Evolutionary conservation across 2,113 vertebrate genomes (phyloP), one percentile per base, ranked within the genome.

Genomic region (Xiphophorus couchianus): DNA sequence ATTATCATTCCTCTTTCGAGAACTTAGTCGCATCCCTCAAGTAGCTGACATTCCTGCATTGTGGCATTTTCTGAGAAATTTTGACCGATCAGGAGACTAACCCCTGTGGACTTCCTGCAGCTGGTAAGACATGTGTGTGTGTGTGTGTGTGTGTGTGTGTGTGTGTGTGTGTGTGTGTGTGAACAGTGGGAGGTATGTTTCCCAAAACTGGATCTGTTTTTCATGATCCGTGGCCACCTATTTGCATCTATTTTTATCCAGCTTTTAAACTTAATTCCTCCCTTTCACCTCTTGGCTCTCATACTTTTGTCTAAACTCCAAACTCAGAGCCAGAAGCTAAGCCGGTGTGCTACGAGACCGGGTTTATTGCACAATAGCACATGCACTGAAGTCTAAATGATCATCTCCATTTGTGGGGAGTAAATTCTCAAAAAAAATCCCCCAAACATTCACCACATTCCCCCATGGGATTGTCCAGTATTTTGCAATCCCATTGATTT

Each of bases 251-350:
- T 87, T 69, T 69, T 72, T 61, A 62, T 71, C 58, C 68, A 42
- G 54, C 60, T 60, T 73, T 75, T 76, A n/a, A 64, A 71, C 29
- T 58, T 79, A 77, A 73, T 86, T 88, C 67, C 61, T 69, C 71
- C 73, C 62, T 37, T 39, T 69, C 69, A 78, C 79, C 77, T 90
- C 60, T 84, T 75, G 67, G 76, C 71, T 61, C 39, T 66, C 31
- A 15, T 12, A 0, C 39, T 78, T 30, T 35, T 66, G 33, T n/a
- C 17, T 35, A 28, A 14, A 22, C 48, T 77, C 37, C 19, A 54
- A 42, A 54, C 22, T 28, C 54, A 37, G 2, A 62, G 70, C 10
- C 62, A 64, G 54, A 68, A 64, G 7, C 29, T 8, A 15, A 65
- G 31, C 29, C 44, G 62, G 66, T 35, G 44, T 6, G 29, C 30